These are phyloP conservation scores for Drosophila yakuba DNA, from an alignment of 1,140 invertebrate species.

Conservation along the genomic window DNA sequence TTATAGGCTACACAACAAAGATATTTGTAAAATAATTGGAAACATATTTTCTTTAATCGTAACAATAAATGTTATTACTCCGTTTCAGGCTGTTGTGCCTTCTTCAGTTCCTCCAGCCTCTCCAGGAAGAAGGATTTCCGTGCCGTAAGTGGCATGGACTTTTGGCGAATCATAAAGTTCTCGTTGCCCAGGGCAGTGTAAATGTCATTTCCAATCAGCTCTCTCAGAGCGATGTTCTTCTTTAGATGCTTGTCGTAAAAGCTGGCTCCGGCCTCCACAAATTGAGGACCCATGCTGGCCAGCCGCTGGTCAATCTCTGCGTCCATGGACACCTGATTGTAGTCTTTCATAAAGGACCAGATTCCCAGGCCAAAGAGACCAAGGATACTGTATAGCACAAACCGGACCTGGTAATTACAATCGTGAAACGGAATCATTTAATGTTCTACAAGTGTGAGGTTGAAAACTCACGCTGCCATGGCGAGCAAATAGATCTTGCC, in stretches of 20 bases:
- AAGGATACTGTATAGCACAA: constrained; percentile 86
- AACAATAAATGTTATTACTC: constrained; percentile 35
- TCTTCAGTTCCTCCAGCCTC: constrained; percentile 62
- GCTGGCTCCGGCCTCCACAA: constrained; percentile 89
- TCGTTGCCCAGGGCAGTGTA: constrained; percentile 90
- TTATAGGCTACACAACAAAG: constrained; percentile 24
- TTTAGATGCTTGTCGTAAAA: constrained; percentile 90
- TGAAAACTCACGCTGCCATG: constrained; percentile 73
- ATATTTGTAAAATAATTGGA: constrained; percentile 20
- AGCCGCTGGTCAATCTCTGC: constrained; percentile 87
- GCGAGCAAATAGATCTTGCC: constrained; percentile 86
- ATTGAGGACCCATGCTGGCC: constrained; percentile 86
- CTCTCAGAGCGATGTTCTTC: constrained; percentile 90
- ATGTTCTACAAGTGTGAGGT: neutral
- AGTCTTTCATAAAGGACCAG: constrained; percentile 89
- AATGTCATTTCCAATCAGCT: constrained; percentile 87
- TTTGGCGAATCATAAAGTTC: constrained; percentile 87
- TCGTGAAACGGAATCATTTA: neutral
- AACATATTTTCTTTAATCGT: neutral
- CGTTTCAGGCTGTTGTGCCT: constrained; percentile 17
- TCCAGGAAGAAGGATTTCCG: constrained; percentile 86
- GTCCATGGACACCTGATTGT: constrained; percentile 87
- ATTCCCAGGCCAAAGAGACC: constrained; percentile 86
- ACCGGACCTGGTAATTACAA: constrained; percentile 82
- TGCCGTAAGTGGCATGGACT: constrained; percentile 87